These are phyloP conservation scores for Meghimatium bilineatum DNA, from an alignment of 2,888 invertebrate genomes.

Conservation along the genomic window DNA sequence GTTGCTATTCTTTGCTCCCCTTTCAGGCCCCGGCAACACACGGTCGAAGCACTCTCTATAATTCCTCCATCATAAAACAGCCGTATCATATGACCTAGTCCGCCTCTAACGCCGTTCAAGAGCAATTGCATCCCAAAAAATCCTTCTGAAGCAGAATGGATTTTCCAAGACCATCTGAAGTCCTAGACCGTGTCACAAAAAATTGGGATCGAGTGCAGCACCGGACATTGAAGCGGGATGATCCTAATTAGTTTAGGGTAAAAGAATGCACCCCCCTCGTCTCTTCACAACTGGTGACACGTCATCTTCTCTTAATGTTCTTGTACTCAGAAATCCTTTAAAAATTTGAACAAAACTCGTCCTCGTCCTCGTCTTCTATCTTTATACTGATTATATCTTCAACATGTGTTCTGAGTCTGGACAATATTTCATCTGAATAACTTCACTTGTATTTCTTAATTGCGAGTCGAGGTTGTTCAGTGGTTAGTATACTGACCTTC, in stretches of 20 bases:
- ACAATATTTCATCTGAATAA: too few relatives aligned
- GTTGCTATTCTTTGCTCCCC: too few relatives aligned
- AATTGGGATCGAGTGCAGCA: constrained; percentile 31
- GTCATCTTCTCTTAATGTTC: neutral
- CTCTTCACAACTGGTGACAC: neutral
- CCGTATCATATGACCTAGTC: neutral
- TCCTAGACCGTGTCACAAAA: neutral
- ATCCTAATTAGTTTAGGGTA: constrained; percentile 43
- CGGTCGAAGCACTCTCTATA: too few relatives aligned
- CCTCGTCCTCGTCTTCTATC: too few relatives aligned
- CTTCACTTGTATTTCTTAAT: too few relatives aligned
- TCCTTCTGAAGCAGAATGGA: constrained; percentile 7
- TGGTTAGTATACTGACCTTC: too few relatives aligned
- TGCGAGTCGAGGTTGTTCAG: too few relatives aligned
- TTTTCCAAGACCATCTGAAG: constrained; percentile 3
- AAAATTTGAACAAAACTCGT: too few relatives aligned
- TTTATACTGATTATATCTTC: too few relatives aligned
- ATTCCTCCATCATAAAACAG: neutral
- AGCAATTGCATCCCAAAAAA: neutral
- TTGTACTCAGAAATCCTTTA: too few relatives aligned
- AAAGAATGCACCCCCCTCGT: neutral
- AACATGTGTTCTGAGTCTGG: too few relatives aligned
- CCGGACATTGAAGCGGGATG: constrained; percentile 10
- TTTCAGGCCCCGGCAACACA: too few relatives aligned
- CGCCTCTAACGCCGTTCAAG: neutral